Percentiles rank a stretch among this genome's conserved stretches.
These are phyloP conservation scores for Platygyra sinensis DNA, from an alignment of 64 coral and sea anemone species.

Conservation along the genomic window DNA sequence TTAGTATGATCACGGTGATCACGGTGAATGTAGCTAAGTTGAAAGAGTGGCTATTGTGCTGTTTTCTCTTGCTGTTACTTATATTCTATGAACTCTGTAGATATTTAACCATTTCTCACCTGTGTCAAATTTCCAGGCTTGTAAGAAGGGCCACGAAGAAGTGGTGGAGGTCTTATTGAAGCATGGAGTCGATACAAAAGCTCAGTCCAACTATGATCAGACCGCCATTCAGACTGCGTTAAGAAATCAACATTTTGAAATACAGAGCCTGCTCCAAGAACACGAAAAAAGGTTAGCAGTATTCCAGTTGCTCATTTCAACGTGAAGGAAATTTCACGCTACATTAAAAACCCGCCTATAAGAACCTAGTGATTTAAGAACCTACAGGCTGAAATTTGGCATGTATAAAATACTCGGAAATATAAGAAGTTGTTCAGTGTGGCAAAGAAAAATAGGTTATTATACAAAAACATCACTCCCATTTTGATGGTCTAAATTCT, in stretches of 20 bases:
- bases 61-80: background rate
- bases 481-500: too few species aligned
- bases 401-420: too few species aligned
- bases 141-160: constrained; percentile 71
- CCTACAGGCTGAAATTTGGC: background rate
- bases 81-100: background rate
- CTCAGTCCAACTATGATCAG: constrained; percentile 65
- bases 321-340: background rate
- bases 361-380: background rate
- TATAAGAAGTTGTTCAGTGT: too few species aligned
- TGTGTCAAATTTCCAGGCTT: constrained; percentile 49
- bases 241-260: constrained; percentile 44
- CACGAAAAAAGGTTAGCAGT: constrained; percentile 73
- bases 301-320: background rate
- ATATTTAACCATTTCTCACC: background rate
- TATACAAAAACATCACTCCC: too few species aligned
- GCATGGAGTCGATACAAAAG: constrained; percentile 61
- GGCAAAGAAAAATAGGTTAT: too few species aligned
- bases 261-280: constrained; percentile 60
- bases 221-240: constrained; percentile 68
- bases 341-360: background rate
- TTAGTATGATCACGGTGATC: too few species aligned
- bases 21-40: too few species aligned
- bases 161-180: constrained; percentile 60
- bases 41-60: background rate